Percentiles rank a stretch among this genome's conserved stretches.
phyloP scores from a whole-genome alignment of 2,888 invertebrate species.

The Dryadula phaetusa region DNA sequence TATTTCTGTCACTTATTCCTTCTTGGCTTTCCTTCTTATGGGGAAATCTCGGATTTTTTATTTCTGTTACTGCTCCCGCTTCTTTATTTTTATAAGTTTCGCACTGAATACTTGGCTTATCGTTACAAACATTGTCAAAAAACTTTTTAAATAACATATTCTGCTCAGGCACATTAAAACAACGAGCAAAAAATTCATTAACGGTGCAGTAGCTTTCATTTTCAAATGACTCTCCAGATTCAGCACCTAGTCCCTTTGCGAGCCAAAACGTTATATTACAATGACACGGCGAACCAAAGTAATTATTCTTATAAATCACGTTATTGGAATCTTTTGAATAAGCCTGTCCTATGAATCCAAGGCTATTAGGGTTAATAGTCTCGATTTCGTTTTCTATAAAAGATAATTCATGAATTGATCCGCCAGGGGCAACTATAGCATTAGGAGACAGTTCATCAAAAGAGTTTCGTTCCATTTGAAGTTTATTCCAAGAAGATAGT shows the following conservation, averaged over 20 bases:
- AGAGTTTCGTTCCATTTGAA: constrained; percentile 86
- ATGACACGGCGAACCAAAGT: constrained; percentile 86
- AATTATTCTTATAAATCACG: constrained; percentile 84
- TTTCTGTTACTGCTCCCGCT: constrained; percentile 61
- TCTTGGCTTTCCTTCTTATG: constrained; percentile 60
- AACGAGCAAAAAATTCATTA: constrained; percentile 83
- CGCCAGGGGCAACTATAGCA: constrained; percentile 79
- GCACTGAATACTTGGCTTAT: constrained; percentile 80
- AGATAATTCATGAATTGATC: constrained; percentile 83
- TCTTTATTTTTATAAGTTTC: constrained; percentile 77
- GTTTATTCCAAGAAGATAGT: constrained; percentile 86
- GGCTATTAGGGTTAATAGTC: constrained; percentile 74
- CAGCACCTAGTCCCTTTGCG: constrained; percentile 69
- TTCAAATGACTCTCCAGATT: constrained; percentile 70
- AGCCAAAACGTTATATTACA: constrained; percentile 86
- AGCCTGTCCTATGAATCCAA: constrained; percentile 85
- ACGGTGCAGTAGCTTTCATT: constrained; percentile 86
- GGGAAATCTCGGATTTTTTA: constrained; percentile 77
- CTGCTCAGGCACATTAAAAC: constrained; percentile 87
- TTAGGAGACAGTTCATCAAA: constrained; percentile 84
- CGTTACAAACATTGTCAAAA: constrained; percentile 84
- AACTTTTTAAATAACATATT: constrained; percentile 86
- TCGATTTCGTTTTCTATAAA: constrained; percentile 78
- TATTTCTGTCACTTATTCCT: constrained; percentile 63
- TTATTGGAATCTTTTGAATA: constrained; percentile 68